These are phyloP conservation scores for Lontra canadensis DNA, from an alignment of 2,113 vertebrate genomes.

Conservation along the genomic window DNA sequence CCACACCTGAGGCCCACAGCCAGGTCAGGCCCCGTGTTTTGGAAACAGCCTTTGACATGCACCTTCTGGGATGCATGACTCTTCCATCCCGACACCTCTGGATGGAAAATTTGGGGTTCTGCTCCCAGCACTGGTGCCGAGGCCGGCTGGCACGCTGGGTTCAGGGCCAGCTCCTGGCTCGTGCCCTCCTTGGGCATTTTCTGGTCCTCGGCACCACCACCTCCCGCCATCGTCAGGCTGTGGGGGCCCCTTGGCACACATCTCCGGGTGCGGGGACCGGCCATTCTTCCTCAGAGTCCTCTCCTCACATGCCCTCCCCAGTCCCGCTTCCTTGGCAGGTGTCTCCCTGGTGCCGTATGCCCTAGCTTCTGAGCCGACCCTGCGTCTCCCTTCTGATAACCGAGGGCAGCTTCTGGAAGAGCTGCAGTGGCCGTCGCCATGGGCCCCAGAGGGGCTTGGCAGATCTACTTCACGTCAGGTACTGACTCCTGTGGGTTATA, in stretches of 20 bases:
- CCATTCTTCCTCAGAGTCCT: neutral
- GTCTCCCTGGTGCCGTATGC: fast-evolving
- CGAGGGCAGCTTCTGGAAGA: fast-evolving
- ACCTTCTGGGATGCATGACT: neutral
- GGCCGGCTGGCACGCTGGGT: fast-evolving
- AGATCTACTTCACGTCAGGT: fast-evolving
- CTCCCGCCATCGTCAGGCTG: neutral
- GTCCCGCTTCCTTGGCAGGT: neutral
- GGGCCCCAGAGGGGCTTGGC: too few species aligned
- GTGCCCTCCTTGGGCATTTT: neutral
- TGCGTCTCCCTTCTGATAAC: fast-evolving
- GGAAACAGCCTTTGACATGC: neutral
- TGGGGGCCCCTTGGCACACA: neutral
- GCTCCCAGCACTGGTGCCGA: fast-evolving
- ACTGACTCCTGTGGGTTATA: fast-evolving
- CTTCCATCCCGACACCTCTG: fast-evolving
- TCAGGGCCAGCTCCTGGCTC: neutral
- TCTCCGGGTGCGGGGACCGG: fast-evolving
- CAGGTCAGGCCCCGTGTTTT: fast-evolving
- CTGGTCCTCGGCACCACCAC: neutral
- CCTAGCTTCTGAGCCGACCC: neutral
- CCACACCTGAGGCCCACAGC: neutral
- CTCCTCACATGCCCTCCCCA: fast-evolving
- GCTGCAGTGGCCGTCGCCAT: fast-evolving
- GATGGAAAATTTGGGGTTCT: fast-evolving